Evolutionary conservation across 2,113 vertebrate genomes (phyloP).

Genomic region (Sceloporus undulatus): DNA sequence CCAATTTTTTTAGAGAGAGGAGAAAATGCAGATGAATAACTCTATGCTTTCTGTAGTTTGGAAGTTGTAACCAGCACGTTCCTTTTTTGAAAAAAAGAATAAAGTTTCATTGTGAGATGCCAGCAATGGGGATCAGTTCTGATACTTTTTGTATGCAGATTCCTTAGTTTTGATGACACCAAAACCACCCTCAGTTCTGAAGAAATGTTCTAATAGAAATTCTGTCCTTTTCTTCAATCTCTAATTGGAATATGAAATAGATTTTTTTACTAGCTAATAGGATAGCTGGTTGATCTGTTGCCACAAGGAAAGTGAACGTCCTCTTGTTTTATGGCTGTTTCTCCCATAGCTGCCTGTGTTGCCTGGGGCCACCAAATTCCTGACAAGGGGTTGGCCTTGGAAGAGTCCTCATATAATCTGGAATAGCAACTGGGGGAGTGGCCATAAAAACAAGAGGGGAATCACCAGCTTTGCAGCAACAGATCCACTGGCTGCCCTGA

Average conservation of each 20-base stretch:
- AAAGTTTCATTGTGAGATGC: background rate
- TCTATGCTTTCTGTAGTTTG: background rate
- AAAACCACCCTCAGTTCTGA: too few relatives aligned
- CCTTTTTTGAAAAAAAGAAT: background rate
- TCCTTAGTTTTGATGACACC: background rate
- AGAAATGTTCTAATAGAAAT: background rate
- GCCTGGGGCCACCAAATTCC: too few relatives aligned
- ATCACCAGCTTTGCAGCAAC: too few relatives aligned
- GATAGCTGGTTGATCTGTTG: background rate
- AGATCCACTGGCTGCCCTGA: too few relatives aligned
- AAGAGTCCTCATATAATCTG: too few relatives aligned
- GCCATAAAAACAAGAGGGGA: too few relatives aligned
- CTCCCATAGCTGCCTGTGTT: too few relatives aligned
- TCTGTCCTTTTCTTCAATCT: background rate
- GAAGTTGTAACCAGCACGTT: background rate
- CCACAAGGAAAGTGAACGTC: too few relatives aligned
- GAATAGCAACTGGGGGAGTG: too few relatives aligned
- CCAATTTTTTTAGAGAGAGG: background rate
- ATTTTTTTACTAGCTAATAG: background rate
- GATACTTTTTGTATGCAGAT: background rate
- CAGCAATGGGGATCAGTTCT: background rate
- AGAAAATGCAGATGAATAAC: background rate
- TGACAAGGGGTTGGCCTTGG: too few relatives aligned
- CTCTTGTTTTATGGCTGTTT: too few relatives aligned
- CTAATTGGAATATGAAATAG: background rate